Conservation (phyloP, 2,113 vertebrate species). For the Bos indicus region DNA sequence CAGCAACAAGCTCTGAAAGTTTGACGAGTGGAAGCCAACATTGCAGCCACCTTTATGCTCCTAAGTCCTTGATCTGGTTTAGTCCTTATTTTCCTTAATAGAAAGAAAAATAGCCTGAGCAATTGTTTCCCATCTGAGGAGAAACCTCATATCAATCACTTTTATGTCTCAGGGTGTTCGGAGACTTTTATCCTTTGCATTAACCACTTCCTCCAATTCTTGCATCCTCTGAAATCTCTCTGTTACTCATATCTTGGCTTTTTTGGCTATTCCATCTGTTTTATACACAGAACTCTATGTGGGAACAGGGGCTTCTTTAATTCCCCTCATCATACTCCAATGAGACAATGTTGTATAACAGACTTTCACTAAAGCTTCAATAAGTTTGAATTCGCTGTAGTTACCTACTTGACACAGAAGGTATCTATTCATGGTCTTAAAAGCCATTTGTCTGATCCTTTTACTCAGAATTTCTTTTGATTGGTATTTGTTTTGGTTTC, state of each 20-base stretch:
- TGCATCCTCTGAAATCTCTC: not conserved
- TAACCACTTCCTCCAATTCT: not conserved
- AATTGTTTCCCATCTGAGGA: not conserved
- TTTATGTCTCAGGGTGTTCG: not conserved
- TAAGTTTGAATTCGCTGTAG: not conserved
- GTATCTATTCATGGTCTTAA: not conserved
- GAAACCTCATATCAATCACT: accelerated
- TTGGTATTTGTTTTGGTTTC: not conserved
- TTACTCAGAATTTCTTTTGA: not conserved
- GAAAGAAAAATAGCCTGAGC: not conserved
- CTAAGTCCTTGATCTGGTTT: not conserved
- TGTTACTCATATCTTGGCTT: not conserved
- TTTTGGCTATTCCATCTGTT: not conserved
- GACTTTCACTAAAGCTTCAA: not conserved
- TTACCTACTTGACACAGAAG: not conserved
- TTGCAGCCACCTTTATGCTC: not conserved
- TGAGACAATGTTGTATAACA: not conserved
- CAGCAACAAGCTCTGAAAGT: not conserved
- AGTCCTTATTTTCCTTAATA: not conserved
- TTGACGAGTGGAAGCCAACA: not conserved
- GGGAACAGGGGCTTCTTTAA: not conserved
- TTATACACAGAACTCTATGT: not conserved
- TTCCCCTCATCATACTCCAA: not conserved
- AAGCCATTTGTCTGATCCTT: not conserved
- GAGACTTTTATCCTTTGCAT: not conserved